Base-by-base conservation (phyloP, 2,888 invertebrate genomes). In the Drosophila affinis region DNA sequence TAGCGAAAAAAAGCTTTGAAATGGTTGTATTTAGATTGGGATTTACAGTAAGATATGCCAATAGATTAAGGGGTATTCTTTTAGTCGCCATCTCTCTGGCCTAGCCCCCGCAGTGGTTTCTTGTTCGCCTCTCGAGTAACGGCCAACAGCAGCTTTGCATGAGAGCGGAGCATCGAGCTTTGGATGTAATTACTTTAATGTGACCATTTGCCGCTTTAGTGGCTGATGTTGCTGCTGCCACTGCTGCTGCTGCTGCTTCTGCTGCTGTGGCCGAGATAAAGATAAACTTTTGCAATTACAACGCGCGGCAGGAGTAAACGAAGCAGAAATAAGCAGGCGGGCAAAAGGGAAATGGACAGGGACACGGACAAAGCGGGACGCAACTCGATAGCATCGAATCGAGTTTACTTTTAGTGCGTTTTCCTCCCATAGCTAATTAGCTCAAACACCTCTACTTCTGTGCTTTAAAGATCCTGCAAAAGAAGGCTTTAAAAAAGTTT, bases 271-370 rank as follows among this genome's bases (percentile, higher is more conserved):
- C 75, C 70, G 78, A 86, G 85, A 83, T 88, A 86, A 76, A 86
- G 85, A 88, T 88, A 88, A 85, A 86, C 85, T 86, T 86, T 86
- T 88, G 87, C 87, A 86, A 88, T 86, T 86, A 86, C 85, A 86
- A 75, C 84, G 79, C 84, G 77, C 75, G 76, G 72, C 77, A 59
- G 62, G 46, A 63, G 75, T 71, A 79, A 84, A 62, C 77, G 81
- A 79, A 79, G 81, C 84, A 77, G 79, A 76, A 84, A 84, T 75
- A 73, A 34, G 64, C 84, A 75, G 39, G 14, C 39, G 2, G 39
- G 2, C 1, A 6, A 49, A 49, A 76, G 79, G 61, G 61, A 61
- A 47, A 47, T 39, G 39, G 39, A 6, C 39, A 27, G 14, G 39
- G 14, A 39, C 14, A 27, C 34, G 18, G 27, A 27, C 27, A 7